These are phyloP conservation scores for Rhopalosiphum nymphaeae DNA, from an alignment of 2,888 invertebrate genomes.

Conservation along the genomic window DNA sequence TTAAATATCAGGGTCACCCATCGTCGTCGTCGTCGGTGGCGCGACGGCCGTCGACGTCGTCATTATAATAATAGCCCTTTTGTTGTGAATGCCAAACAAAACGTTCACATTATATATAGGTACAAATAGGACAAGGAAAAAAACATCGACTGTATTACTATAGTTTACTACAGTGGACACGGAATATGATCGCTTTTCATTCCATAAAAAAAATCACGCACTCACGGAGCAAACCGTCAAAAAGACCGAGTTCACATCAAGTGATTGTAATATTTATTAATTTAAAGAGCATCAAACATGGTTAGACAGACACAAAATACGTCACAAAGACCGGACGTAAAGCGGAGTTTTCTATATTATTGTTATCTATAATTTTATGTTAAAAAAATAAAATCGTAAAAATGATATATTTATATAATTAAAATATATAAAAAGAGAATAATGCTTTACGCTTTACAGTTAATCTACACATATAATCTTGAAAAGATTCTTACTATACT, in stretches of 20 bases:
- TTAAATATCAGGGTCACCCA: constrained; percentile 56
- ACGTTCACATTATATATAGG: background rate
- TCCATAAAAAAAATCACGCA: background rate
- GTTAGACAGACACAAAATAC: background rate
- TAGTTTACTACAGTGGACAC: background rate
- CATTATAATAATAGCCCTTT: constrained; percentile 52
- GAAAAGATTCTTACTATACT: too few relatives aligned
- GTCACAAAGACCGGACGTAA: background rate
- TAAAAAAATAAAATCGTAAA: background rate
- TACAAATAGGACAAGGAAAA: background rate
- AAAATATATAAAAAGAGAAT: too few relatives aligned
- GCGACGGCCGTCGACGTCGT: background rate
- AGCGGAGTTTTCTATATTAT: background rate
- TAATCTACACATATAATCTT: too few relatives aligned
- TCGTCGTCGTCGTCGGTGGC: constrained; percentile 11
- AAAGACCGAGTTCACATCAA: background rate
- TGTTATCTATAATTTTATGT: background rate
- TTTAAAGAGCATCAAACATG: background rate
- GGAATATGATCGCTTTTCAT: background rate
- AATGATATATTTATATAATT: too few relatives aligned
- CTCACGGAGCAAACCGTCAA: background rate
- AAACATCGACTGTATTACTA: background rate
- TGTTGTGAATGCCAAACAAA: constrained; percentile 46
- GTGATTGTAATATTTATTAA: background rate
- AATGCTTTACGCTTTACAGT: too few relatives aligned